These are phyloP conservation scores for Eucidaris tribuloides DNA, from an alignment of 35 echinoderm and acorn worm genomes.

Conservation along the genomic window DNA sequence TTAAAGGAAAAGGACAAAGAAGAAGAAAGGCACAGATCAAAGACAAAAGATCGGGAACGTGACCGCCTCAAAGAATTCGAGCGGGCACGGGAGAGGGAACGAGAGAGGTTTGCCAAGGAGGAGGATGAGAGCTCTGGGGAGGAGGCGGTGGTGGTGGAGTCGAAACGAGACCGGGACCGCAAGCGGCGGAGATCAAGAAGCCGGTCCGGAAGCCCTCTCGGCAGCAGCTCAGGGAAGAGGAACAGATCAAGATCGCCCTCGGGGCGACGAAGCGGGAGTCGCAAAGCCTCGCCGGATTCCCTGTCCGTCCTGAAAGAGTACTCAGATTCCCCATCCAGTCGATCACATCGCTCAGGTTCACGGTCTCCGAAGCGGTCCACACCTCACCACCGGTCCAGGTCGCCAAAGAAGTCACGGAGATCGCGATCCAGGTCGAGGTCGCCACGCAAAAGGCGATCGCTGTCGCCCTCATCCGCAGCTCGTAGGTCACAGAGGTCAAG, in stretches of 20 bases:
- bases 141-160: constrained; percentile 4
- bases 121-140: constrained; percentile 55
- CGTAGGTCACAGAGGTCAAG: constrained; percentile 51
- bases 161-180: constrained; percentile 43
- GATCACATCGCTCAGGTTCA: constrained; percentile 52
- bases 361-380: constrained; percentile 63
- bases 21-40: constrained; percentile 72
- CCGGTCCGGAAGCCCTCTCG: constrained; percentile 21
- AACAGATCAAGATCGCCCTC: constrained; percentile 56
- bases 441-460: constrained; percentile 41
- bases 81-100: constrained; percentile 73
- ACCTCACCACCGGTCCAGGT: constrained; percentile 20
- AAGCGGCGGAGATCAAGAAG: constrained; percentile 31
- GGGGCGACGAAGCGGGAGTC: constrained; percentile 34
- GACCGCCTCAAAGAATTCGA: constrained; percentile 69
- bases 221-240: constrained; percentile 29
- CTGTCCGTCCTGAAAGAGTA: constrained; percentile 70
- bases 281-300: constrained; percentile 36
- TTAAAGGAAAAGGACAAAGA: constrained; percentile 82
- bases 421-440: constrained; percentile 60
- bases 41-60: constrained; percentile 64
- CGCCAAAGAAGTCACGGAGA: constrained; percentile 53
- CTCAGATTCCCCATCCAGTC: constrained; percentile 56
- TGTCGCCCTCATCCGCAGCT: constrained; percentile 14
- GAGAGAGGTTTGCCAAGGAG: constrained; percentile 51